These are phyloP conservation scores for Drosophila putrida DNA, from an alignment of 2,888 invertebrate genomes.

Conservation along the genomic window DNA sequence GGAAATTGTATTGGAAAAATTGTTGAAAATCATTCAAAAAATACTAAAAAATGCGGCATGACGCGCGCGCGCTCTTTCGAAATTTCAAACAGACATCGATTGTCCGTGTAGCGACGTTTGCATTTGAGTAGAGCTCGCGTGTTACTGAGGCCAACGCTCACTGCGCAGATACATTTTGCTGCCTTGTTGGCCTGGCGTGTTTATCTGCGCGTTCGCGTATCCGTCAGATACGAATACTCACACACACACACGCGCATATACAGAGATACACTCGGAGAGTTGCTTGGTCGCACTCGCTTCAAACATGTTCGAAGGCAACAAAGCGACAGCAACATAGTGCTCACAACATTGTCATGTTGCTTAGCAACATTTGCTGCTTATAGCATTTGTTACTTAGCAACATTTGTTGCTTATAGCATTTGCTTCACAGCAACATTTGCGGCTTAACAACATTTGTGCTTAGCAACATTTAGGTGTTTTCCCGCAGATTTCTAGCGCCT, in stretches of 20 bases:
- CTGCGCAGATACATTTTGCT: slow-evolving; percentile 83
- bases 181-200: slow-evolving; percentile 55
- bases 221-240: slow-evolving; percentile 52
- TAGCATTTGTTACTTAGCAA: slow-evolving; percentile 14
- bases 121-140: slow-evolving; percentile 81
- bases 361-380: slow-evolving; percentile 36
- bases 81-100: slow-evolving; percentile 34
- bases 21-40: slow-evolving; percentile 21
- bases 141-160: slow-evolving; percentile 81
- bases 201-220: slow-evolving; percentile 67
- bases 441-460: too few relatives aligned
- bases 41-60: slow-evolving; percentile 41
- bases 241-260: slow-evolving; percentile 3
- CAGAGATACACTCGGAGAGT: slow-evolving; percentile 12
- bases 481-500: slow-evolving; percentile 21
- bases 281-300: slow-evolving; percentile 11
- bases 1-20: not conserved
- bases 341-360: slow-evolving; percentile 37
- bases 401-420: not conserved
- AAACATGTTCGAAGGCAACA: slow-evolving; percentile 37
- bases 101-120: slow-evolving; percentile 67
- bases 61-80: slow-evolving; percentile 61
- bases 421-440: too few relatives aligned
- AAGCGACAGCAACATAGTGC: not conserved
- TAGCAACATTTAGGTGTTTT: too few relatives aligned